Conservation (phyloP, 2,888 invertebrate genomes). For the Conomelus anceps region DNA sequence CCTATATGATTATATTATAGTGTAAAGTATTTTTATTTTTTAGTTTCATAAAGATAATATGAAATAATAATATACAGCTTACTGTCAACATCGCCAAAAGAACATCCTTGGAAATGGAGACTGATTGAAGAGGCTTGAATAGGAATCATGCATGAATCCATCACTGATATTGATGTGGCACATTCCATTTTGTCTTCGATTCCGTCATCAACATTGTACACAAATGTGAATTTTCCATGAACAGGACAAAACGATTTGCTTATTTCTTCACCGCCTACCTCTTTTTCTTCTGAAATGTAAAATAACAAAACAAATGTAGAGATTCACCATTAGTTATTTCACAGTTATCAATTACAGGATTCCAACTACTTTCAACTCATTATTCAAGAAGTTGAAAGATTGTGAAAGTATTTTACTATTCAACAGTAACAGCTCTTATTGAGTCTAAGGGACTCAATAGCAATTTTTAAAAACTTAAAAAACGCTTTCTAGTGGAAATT, state of each 20-base stretch:
- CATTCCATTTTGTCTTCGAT: constrained; percentile 48
- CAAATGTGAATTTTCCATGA: constrained; percentile 53
- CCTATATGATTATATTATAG: too few relatives aligned
- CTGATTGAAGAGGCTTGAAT: constrained; percentile 52
- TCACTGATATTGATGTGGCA: constrained; percentile 46
- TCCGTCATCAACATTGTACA: constrained; percentile 49
- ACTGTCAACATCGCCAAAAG: constrained; percentile 50
- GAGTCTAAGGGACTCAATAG: too few relatives aligned
- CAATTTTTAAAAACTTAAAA: too few relatives aligned
- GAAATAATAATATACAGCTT: constrained; percentile 27
- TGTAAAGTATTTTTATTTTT: too few relatives aligned
- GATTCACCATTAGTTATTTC: too few relatives aligned
- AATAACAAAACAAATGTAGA: constrained; percentile 11
- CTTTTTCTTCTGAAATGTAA: constrained; percentile 46
- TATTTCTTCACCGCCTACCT: constrained; percentile 46
- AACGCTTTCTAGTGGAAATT: too few relatives aligned
- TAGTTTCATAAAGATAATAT: too few relatives aligned
- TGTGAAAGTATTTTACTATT: too few relatives aligned
- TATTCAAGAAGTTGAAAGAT: too few relatives aligned
- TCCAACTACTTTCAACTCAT: too few relatives aligned
- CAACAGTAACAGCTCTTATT: too few relatives aligned
- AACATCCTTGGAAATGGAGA: constrained; percentile 51
- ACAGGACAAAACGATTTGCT: constrained; percentile 57
- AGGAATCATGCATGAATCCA: constrained; percentile 47
- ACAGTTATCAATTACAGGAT: too few relatives aligned